Evolutionary conservation across 2,797 vertebrate genomes (phyloP).

Genomic region (Alca torda): DNA sequence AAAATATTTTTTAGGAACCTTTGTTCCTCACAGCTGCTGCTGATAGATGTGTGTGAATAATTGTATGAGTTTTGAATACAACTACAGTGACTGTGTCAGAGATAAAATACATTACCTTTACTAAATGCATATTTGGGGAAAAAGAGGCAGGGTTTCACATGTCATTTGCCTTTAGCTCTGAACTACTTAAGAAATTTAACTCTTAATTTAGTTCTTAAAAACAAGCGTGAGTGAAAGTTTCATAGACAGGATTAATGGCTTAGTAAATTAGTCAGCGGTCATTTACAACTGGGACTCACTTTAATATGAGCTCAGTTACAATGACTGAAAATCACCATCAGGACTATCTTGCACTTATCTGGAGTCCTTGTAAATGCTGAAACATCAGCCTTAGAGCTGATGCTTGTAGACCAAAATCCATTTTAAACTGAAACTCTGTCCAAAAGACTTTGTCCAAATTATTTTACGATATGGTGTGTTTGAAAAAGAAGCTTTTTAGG

Average conservation of each 20-base stretch:
- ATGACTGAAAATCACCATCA: background rate
- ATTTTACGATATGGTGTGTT: background rate
- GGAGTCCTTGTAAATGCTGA: background rate
- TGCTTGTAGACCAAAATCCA: background rate
- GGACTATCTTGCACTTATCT: background rate
- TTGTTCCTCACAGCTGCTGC: background rate
- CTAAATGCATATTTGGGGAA: background rate
- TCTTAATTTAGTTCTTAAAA: constrained; percentile 46
- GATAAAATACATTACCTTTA: background rate
- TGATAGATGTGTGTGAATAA: background rate
- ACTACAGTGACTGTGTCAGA: background rate
- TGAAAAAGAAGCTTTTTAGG: background rate
- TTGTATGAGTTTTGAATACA: background rate
- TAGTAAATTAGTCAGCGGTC: constrained; percentile 30
- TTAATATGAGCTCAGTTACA: constrained; percentile 10
- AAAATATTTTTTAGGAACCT: background rate
- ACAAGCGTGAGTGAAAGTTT: constrained; percentile 34
- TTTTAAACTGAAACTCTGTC: background rate
- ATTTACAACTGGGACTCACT: constrained; percentile 14
- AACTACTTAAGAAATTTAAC: constrained; percentile 37
- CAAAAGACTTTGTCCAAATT: background rate
- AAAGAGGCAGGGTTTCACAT: background rate
- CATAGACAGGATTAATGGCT: constrained; percentile 41
- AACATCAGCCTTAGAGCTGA: background rate
- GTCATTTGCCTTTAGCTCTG: constrained; percentile 13